Evolutionary conservation across 2,113 vertebrate genomes (phyloP).

Genomic region (Acrocephalus kingi): DNA sequence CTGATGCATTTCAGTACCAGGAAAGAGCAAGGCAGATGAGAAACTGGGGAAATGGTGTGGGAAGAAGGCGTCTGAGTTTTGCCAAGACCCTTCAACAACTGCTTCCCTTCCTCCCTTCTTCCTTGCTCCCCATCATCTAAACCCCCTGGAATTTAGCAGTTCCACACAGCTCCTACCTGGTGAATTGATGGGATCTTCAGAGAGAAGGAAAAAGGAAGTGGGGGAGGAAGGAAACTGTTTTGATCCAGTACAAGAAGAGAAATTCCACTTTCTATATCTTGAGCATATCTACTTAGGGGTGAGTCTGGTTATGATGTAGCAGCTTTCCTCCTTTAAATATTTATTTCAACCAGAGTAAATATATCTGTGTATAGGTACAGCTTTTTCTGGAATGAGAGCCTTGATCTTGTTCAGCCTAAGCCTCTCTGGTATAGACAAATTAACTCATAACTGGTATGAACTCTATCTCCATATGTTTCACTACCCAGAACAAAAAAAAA

Average conservation of each 20-base stretch:
- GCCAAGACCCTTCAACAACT: neutral
- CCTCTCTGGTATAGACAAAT: neutral
- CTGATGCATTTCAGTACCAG: neutral
- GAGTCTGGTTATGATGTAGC: neutral
- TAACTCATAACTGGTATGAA: neutral
- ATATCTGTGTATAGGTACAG: neutral
- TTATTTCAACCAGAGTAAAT: neutral
- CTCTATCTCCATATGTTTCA: neutral
- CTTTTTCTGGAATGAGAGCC: neutral
- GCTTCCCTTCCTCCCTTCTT: neutral
- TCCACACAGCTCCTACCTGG: neutral
- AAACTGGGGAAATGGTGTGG: neutral
- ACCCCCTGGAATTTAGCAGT: neutral
- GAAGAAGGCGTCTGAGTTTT: neutral
- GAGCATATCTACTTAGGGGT: neutral
- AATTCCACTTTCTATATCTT: neutral
- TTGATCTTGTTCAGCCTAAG: neutral
- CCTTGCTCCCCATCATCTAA: neutral
- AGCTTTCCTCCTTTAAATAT: neutral
- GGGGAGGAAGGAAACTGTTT: fast-evolving
- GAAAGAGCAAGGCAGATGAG: neutral
- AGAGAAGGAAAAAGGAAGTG: neutral
- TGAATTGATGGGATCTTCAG: neutral
- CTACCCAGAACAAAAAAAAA: neutral
- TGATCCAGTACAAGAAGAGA: neutral